Conservation (phyloP, 2,888 invertebrate genomes). For the Byasa hedistus region DNA sequence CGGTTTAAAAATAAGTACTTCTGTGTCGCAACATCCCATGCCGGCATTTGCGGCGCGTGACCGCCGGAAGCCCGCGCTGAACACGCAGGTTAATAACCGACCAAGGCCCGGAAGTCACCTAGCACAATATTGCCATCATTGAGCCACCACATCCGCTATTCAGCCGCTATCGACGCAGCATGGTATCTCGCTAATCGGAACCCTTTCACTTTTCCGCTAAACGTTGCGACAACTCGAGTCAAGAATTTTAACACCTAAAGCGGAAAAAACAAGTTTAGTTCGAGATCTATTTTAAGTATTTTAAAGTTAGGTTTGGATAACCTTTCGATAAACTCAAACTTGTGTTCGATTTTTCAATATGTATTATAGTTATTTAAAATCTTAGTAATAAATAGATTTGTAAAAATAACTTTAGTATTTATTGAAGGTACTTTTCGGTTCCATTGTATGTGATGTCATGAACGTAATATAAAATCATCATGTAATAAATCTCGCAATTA, state of each 20-base stretch:
- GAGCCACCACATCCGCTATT: constrained; percentile 39
- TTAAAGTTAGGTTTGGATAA: neutral
- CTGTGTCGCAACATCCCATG: constrained; percentile 64
- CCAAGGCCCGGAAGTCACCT: constrained; percentile 51
- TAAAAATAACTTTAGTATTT: too few species aligned
- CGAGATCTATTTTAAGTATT: neutral
- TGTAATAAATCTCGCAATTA: too few species aligned
- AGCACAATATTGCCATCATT: constrained; percentile 52
- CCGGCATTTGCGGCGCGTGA: constrained; percentile 61
- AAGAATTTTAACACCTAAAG: constrained; percentile 2
- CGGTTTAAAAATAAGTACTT: constrained; percentile 40
- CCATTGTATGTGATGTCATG: too few species aligned
- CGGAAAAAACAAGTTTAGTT: neutral
- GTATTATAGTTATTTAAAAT: too few species aligned
- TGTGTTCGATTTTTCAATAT: neutral
- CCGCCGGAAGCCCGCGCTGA: constrained; percentile 69
- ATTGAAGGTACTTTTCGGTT: too few species aligned
- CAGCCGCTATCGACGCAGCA: constrained; percentile 21
- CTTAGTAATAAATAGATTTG: too few species aligned
- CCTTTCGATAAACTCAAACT: neutral
- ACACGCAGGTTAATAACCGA: constrained; percentile 65
- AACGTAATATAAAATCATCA: too few species aligned
- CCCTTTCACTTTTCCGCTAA: constrained; percentile 29
- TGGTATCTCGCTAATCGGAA: constrained; percentile 30
- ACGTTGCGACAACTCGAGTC: constrained; percentile 2